phyloP scores from a whole-genome alignment of 2,797 vertebrate species.

The Fringilla coelebs region DNA sequence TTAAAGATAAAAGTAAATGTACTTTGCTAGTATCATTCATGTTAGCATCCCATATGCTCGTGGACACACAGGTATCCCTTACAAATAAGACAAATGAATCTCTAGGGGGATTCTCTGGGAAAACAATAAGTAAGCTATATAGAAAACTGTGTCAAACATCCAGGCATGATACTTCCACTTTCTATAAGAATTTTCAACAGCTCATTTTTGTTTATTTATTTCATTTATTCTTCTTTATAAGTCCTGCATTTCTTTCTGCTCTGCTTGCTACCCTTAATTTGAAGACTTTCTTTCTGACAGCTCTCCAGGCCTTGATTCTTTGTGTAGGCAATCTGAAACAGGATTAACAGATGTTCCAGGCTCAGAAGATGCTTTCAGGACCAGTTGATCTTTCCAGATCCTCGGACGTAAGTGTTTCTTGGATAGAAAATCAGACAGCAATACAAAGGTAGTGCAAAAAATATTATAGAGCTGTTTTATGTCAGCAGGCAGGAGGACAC shows the following conservation, averaged over 20 bases:
- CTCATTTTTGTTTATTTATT: background rate
- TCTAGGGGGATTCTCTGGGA: background rate
- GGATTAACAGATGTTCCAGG: background rate
- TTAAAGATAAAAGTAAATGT: conserved; percentile 49
- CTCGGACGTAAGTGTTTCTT: background rate
- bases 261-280: background rate
- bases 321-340: background rate
- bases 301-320: background rate
- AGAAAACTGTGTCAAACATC: background rate
- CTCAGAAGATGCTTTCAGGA: background rate
- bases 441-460: background rate
- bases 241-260: background rate
- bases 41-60: background rate
- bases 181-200: background rate
- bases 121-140: background rate
- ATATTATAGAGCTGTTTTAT: background rate
- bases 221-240: background rate
- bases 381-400: background rate
- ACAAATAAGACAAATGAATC: conserved; percentile 22
- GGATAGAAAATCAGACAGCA: background rate
- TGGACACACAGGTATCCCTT: background rate
- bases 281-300: background rate
- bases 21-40: conserved; percentile 29
- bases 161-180: background rate
- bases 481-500: background rate